Evolutionary conservation across 1,140 invertebrate species (phyloP), one percentile per base, ranked within the genome.

Genomic region (Amphibalanus amphitrite): DNA sequence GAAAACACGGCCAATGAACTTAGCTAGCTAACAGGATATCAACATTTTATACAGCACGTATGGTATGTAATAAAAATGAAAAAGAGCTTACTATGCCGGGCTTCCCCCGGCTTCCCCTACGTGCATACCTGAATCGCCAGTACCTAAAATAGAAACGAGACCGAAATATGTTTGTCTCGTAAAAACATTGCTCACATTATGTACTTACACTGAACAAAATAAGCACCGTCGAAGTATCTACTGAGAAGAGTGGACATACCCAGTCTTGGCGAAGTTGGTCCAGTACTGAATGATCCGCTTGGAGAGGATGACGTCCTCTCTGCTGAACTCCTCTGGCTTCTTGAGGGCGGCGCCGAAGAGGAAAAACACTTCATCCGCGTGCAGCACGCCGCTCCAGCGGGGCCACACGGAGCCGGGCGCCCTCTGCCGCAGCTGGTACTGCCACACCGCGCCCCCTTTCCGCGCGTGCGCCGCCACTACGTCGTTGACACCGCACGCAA

Each of bases 291-390:
- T 96, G 78, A 97, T 90, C 71, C 89, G 84, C 77, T 85, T 87
- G 72, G 90, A 91, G 30, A 97, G 85, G 28, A 76, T 71, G 47
- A 80, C 75, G 72, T 83, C 82, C 0, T 75, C 72, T 28, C 74
- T 59, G 25, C 76, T 77, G 73, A 80, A 82, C 67, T 88, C 84
- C 17, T 89, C 82, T 0, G 87, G 85, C 78, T 95, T 89, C 70
- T 78, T 75, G 8, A 96, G 82, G 0, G 93, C 92, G 77, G 95
- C 91, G 28, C 95, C 94, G 80, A 97, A 97, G 28, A 96, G 85
- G 80, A 93, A 98, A 77, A 87, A 91, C 73, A 98, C 96, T 81
- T 98, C 95, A 80, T 97, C 94, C 0, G 88, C 95, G 80, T 98
- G 95, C 85, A 97, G 88, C 0, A 93, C 92, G 15, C 95, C 95